Conservation (phyloP, 1,140 invertebrate genomes). For the Lysiphlebus fabarum region DNA sequence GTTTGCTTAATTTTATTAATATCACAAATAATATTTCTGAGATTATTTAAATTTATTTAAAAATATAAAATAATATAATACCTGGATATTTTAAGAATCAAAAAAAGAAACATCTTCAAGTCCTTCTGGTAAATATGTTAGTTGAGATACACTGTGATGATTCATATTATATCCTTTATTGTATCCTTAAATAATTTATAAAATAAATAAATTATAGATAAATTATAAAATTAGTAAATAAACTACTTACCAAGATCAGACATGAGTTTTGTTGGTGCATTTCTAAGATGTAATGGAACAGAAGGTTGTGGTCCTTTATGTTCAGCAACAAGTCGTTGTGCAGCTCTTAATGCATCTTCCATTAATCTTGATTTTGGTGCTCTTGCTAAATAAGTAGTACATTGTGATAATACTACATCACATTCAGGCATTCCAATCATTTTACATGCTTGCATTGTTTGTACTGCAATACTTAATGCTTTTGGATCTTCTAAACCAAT, state of each 20-base stretch:
- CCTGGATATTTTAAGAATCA: slow-evolving; percentile 16
- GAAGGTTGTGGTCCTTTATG: slow-evolving; percentile 68
- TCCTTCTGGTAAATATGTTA: slow-evolving; percentile 68
- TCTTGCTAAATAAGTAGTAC: slow-evolving; percentile 70
- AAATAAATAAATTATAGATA: not conserved
- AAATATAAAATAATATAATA: no score
- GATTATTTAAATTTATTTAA: no score
- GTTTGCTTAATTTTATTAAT: no score
- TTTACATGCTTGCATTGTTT: slow-evolving; percentile 76
- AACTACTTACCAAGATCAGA: slow-evolving; percentile 63
- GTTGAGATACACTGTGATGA: slow-evolving; percentile 57
- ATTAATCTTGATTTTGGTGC: slow-evolving; percentile 74
- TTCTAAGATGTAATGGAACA: slow-evolving; percentile 74
- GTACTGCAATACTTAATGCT: slow-evolving; percentile 63
- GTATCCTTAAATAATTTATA: slow-evolving; percentile 58
- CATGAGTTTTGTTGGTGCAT: slow-evolving; percentile 78
- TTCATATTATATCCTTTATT: slow-evolving; percentile 62
- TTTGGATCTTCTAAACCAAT: slow-evolving; percentile 60
- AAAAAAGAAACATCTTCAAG: slow-evolving; percentile 67
- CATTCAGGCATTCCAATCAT: slow-evolving; percentile 80
- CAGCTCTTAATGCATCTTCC: slow-evolving; percentile 64
- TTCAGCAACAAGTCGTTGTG: slow-evolving; percentile 58
- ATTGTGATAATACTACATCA: slow-evolving; percentile 74
- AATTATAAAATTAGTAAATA: not conserved
- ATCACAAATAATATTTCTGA: no score